Conservation (phyloP, 2,888 invertebrate species). For the Thecocarcelia acutangulata region DNA sequence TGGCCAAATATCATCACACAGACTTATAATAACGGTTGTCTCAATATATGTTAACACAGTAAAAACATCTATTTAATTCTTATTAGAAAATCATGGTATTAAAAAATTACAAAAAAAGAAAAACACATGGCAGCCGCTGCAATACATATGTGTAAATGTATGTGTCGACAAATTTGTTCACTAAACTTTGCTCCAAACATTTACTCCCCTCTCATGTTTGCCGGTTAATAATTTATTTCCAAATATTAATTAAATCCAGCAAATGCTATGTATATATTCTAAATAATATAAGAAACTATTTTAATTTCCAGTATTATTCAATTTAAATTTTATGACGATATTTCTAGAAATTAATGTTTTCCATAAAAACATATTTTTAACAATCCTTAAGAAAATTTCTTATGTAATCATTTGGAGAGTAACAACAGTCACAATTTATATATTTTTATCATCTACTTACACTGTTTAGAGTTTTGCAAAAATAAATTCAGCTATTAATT, state of each 20-base stretch:
- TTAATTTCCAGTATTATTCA: neutral
- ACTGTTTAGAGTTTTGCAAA: slow-evolving; percentile 30
- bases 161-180: neutral
- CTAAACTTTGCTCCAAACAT: neutral
- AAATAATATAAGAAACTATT: neutral
- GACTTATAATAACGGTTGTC: too few species aligned
- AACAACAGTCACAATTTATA: neutral
- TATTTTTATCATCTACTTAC: slow-evolving; percentile 57
- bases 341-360: slow-evolving; percentile 45
- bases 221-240: neutral
- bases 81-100: too few species aligned
- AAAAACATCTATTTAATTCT: neutral
- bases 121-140: slow-evolving; percentile 21
- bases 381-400: slow-evolving; percentile 39
- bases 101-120: neutral
- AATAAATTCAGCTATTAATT: slow-evolving; percentile 29
- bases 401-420: slow-evolving; percentile 55
- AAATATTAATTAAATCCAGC: neutral
- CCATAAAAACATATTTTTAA: neutral
- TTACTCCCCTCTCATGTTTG: neutral
- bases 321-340: slow-evolving; percentile 20
- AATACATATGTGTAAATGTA: neutral
- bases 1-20: too few species aligned
- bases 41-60: too few species aligned
- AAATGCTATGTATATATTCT: neutral